Base-by-base conservation (phyloP, 1,140 invertebrate species). In the Bombus vancouverensis region DNA sequence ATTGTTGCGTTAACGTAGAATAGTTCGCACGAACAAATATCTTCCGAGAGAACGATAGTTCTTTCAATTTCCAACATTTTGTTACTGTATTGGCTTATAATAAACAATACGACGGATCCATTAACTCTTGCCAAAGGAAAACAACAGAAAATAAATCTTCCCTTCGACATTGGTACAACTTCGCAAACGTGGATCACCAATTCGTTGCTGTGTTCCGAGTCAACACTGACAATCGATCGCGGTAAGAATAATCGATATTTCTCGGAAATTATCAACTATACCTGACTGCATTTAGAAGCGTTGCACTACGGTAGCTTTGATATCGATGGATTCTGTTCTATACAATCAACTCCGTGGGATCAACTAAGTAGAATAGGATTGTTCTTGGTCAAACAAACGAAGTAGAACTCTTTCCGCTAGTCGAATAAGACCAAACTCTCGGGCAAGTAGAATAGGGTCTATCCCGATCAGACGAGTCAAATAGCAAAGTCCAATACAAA, bases 171-270 rank as follows among this genome's bases (percentile, higher is more conserved):
- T 18, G 47, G 13, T 25, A n/a, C 37, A 22, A 71, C 47, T 47
- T 47, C 18, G n/a, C 2, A 39, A 71, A 32, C 59, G n/a, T 37
- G 39, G 62, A 71, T 73, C 68, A 32, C n/a, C 28, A 1, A 18
- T 3, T 22, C 28, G 42, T 5, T 22, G 65, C 32, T 28, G 28
- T 18, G 32, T 25, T 37, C 37, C 74, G 39, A 39, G 25, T 13
- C 12, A 9, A 39, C 22, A 22, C 18, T 66, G 65, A 73, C 65
- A 12, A 42, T 8, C 25, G 42, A 47, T 59, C 73, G 80, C 39
- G 22, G 37, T 79, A 70, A 78, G 47, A 87, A 76, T 71, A 87
- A 87, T 87, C 86, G 77, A 88, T 81, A 53, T 84, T 84, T 83
- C 79, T 72, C 70, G 37, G 44, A 75, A 79, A 86, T 88, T 83